Conservation (phyloP, 2,888 invertebrate species). For the Salpingus planirostris region DNA sequence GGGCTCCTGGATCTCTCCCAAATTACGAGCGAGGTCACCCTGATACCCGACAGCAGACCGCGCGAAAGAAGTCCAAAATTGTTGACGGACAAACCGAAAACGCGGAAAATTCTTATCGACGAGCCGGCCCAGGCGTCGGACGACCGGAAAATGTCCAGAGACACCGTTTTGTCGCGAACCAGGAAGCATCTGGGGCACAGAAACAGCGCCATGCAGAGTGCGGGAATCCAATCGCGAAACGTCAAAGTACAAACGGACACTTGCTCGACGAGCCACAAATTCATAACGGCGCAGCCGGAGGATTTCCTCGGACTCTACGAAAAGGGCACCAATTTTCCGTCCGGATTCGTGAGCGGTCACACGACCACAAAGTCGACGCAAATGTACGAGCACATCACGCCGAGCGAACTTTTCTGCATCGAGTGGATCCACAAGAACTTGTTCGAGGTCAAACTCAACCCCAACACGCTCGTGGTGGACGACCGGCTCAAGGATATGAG, state of each 20-base stretch:
- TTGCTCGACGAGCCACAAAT: conserved; percentile 2
- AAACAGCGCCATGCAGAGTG: conserved; percentile 5
- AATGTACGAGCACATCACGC: conserved; percentile 28
- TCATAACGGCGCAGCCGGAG: conserved; percentile 3
- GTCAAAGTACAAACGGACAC: conserved; percentile 8
- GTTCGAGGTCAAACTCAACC: conserved; percentile 26
- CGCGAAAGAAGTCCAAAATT: not conserved
- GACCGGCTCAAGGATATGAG: conserved; percentile 26
- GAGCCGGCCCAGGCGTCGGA: conserved; percentile 4
- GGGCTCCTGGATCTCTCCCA: too few species aligned
- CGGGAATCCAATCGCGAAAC: conserved; percentile 1
- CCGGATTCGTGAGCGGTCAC: conserved; percentile 1
- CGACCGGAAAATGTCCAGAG: conserved; percentile 2
- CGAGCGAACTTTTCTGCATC: conserved; percentile 27
- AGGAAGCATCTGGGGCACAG: conserved; percentile 4
- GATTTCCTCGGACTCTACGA: conserved; percentile 10
- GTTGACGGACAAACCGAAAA: not conserved
- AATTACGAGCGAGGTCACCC: not conserved
- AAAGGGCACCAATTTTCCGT: conserved; percentile 7
- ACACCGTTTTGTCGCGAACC: conserved; percentile 5
- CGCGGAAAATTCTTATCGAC: conserved; percentile 1
- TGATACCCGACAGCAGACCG: not conserved
- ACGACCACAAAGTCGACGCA: conserved; percentile 18
- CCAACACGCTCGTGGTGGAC: conserved; percentile 25
- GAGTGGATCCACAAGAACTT: conserved; percentile 31